These are phyloP conservation scores for Leptodactylus fuscus DNA, from an alignment of 2,113 vertebrate genomes.

Conservation along the genomic window DNA sequence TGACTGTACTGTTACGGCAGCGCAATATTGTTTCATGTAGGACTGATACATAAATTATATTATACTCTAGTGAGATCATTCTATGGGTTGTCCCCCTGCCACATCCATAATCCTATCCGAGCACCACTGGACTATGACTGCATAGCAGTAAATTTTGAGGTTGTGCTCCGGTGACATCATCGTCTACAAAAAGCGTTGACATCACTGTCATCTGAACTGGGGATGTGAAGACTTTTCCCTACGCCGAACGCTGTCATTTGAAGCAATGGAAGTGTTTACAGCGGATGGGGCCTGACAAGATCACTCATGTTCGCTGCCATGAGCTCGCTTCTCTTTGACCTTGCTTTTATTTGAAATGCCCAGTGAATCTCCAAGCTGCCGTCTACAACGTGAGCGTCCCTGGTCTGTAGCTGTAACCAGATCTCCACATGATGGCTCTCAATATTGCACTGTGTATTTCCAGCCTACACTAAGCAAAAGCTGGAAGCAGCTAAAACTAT, in stretches of 20 bases:
- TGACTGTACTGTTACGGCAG: no score
- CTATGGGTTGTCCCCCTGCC: not conserved
- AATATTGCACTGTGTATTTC: constrained; percentile 31
- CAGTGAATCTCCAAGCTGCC: constrained; percentile 4
- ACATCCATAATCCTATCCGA: not conserved
- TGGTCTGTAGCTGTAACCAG: constrained; percentile 37
- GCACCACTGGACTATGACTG: constrained; percentile 2
- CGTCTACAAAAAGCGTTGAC: constrained; percentile 54
- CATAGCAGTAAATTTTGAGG: constrained; percentile 40
- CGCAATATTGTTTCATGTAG: no score
- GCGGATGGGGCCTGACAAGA: constrained; percentile 14
- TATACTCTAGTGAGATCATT: not conserved
- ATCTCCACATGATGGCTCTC: constrained; percentile 36
- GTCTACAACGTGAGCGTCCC: not conserved
- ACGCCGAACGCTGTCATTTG: not conserved
- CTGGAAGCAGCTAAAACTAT: constrained; percentile 24
- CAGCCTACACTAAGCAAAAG: constrained; percentile 26
- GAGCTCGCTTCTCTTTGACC: constrained; percentile 50
- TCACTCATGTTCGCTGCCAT: constrained; percentile 1
- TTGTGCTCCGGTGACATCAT: constrained; percentile 44
- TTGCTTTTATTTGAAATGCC: constrained; percentile 39
- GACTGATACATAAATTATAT: no score
- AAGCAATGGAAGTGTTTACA: constrained; percentile 23
- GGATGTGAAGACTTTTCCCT: not conserved
- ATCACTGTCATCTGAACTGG: constrained; percentile 31